phyloP scores from a whole-genome alignment of 2,797 vertebrate species.

The Coreius guichenoti region DNA sequence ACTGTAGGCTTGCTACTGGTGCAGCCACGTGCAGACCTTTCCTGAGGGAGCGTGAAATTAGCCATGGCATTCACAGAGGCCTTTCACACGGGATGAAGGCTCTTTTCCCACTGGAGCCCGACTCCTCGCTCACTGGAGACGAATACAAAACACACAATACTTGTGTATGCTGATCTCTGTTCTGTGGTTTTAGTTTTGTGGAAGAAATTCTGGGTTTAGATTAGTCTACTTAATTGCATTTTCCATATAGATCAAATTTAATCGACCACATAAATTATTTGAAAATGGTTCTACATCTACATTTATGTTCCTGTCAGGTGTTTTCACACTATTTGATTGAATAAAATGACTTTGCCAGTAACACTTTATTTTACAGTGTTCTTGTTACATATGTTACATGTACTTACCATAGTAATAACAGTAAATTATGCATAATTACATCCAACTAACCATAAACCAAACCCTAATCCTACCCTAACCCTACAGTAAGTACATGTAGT shows the following conservation, averaged over 20 bases:
- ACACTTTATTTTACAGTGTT: not conserved
- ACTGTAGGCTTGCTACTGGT: conserved; percentile 71
- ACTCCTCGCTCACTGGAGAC: conserved; percentile 8
- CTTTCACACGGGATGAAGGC: conserved; percentile 68
- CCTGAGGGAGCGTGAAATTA: conserved; percentile 82
- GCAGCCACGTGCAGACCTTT: conserved; percentile 69
- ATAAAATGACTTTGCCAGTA: not conserved
- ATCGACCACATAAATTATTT: not conserved
- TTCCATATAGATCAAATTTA: conserved; percentile 13
- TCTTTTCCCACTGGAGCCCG: conserved; percentile 24
- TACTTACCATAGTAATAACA: too few relatives aligned
- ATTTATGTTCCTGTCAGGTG: too few relatives aligned
- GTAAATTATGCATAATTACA: too few relatives aligned
- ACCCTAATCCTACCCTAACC: too few relatives aligned
- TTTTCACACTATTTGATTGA: not conserved
- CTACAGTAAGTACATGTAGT: too few relatives aligned
- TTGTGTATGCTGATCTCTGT: not conserved
- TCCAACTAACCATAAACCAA: too few relatives aligned
- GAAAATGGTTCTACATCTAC: not conserved
- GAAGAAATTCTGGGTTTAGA: not conserved
- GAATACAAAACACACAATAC: conserved; percentile 23
- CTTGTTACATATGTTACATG: not conserved
- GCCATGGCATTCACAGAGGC: conserved; percentile 76
- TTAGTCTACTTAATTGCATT: not conserved
- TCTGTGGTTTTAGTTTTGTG: not conserved